Evolutionary conservation across 2,113 vertebrate genomes (phyloP).

Genomic region (Carassius auratus): DNA sequence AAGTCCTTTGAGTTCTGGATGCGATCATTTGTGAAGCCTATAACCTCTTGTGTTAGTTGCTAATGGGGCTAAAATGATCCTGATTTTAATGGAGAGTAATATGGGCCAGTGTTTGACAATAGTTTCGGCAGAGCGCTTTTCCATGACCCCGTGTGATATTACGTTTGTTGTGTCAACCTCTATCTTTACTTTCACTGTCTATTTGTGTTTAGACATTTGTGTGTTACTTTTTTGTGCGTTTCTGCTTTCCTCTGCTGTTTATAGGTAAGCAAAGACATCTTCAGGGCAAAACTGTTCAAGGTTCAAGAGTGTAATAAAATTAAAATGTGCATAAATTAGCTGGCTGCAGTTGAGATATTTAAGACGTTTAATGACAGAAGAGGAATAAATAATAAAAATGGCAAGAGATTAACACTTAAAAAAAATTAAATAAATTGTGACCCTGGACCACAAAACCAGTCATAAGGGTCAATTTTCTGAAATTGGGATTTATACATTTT

Average conservation of each 20-base stretch:
- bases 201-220: not conserved
- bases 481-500: no score
- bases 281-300: constrained; percentile 25
- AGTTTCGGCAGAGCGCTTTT: constrained; percentile 7
- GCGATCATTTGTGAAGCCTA: not conserved
- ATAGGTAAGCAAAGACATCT: constrained; percentile 19
- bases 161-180: constrained; percentile 10
- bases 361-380: not conserved
- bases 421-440: no score
- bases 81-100: not conserved
- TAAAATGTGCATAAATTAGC: not conserved
- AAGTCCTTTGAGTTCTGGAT: not conserved
- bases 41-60: not conserved
- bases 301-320: not conserved
- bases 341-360: not conserved
- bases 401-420: not conserved
- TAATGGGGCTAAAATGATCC: not conserved
- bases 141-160: not conserved
- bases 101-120: not conserved
- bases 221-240: not conserved
- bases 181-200: constrained; percentile 16
- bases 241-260: constrained; percentile 13
- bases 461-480: no score
- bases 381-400: not conserved
- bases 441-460: no score